phyloP scores from a whole-genome alignment of 2,113 vertebrate genomes.

The Periophthalmodon schlosseri region DNA sequence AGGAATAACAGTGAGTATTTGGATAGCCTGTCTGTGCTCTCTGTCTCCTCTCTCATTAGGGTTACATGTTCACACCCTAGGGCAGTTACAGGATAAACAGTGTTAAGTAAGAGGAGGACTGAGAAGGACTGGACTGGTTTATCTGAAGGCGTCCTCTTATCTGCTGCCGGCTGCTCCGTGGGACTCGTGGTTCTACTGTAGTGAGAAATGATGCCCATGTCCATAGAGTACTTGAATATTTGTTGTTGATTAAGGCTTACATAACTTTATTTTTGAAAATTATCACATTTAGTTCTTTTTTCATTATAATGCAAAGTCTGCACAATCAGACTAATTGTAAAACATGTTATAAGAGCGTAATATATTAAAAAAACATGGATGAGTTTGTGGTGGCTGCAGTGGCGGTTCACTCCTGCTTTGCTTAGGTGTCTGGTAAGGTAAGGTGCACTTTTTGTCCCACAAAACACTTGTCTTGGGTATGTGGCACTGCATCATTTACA shows the following conservation, averaged over 20 bases:
- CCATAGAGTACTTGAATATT: neutral
- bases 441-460: too few relatives aligned
- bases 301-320: too few relatives aligned
- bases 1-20: slow-evolving; percentile 42
- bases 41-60: slow-evolving; percentile 11
- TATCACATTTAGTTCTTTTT: too few relatives aligned
- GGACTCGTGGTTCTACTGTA: neutral
- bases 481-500: too few relatives aligned
- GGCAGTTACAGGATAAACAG: slow-evolving; percentile 4
- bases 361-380: too few relatives aligned
- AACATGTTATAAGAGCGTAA: too few relatives aligned
- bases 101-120: neutral
- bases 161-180: neutral
- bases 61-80: slow-evolving; percentile 11
- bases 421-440: too few relatives aligned
- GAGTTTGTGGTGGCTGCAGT: too few relatives aligned
- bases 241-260: neutral
- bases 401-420: too few relatives aligned
- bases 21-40: slow-evolving; percentile 1
- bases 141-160: slow-evolving; percentile 27
- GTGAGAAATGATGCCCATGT: neutral
- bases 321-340: too few relatives aligned
- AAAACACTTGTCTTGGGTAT: too few relatives aligned
- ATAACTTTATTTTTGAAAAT: too few relatives aligned
- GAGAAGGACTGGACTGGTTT: neutral